Percentiles rank a stretch among this genome's conserved stretches.
Evolutionary conservation across 2,113 vertebrate genomes (phyloP).

Genomic region (Poecile atricapillus): DNA sequence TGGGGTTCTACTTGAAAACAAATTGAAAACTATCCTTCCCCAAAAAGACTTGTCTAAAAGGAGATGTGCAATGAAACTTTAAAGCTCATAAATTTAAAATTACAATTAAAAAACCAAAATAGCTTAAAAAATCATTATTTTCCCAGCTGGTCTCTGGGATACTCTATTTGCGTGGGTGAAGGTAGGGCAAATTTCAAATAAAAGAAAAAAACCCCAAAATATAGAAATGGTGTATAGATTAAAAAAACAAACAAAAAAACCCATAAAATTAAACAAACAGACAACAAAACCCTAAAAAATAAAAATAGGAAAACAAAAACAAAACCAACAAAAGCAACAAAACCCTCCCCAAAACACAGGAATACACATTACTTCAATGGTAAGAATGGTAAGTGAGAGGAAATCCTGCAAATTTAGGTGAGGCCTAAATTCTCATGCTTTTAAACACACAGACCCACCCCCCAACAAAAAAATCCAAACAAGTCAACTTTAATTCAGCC

Average conservation of each 20-base stretch:
- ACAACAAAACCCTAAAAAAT: too few species aligned
- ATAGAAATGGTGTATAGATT: neutral
- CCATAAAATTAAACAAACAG: neutral
- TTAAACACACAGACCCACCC: rapidly evolving
- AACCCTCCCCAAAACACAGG: neutral
- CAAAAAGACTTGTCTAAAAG: neutral
- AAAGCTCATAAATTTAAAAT: neutral
- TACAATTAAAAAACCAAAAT: neutral
- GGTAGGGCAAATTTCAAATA: neutral
- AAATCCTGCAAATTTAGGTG: neutral
- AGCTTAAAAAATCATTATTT: neutral
- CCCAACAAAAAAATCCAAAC: neutral
- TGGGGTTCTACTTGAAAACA: neutral
- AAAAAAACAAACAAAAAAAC: neutral
- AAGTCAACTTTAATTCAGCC: neutral
- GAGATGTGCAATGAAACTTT: neutral
- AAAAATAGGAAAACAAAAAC: neutral
- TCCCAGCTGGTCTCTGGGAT: neutral
- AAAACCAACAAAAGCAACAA: neutral
- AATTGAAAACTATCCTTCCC: neutral
- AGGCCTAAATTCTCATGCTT: neutral
- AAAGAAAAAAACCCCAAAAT: neutral
- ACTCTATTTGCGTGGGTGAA: rapidly evolving
- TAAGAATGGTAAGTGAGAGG: neutral
- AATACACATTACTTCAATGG: neutral